Evolutionary conservation across 2,113 vertebrate genomes (phyloP).

Genomic region (Syrrhaptes paradoxus): DNA sequence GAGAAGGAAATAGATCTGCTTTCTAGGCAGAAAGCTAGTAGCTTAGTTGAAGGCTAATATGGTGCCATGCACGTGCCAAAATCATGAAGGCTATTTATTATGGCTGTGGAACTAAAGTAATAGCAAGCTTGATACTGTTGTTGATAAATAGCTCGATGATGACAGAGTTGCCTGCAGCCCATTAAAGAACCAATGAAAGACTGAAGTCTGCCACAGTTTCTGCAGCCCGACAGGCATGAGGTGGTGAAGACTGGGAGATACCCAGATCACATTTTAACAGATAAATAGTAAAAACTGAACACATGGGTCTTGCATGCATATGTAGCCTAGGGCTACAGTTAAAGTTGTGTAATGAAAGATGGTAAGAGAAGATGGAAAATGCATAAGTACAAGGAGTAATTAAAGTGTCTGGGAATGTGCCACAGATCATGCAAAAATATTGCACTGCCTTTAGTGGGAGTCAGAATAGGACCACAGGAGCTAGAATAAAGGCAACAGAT

Average conservation of each 20-base stretch:
- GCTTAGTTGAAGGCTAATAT: neutral
- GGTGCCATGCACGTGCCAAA: neutral
- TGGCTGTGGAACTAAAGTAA: neutral
- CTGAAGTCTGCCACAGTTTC: neutral
- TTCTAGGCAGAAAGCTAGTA: neutral
- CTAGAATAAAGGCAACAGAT: neutral
- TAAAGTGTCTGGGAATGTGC: neutral
- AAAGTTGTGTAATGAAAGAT: neutral
- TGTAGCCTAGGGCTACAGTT: neutral
- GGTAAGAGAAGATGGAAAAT: neutral
- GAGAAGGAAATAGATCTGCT: neutral
- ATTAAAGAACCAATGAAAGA: neutral
- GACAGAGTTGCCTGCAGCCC: neutral
- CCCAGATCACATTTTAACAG: neutral
- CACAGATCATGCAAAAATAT: neutral
- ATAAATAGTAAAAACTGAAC: neutral
- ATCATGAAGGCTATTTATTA: neutral
- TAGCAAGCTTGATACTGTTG: neutral
- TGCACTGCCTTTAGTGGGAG: neutral
- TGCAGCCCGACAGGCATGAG: neutral
- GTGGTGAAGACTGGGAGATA: neutral
- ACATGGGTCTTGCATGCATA: neutral
- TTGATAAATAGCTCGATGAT: neutral
- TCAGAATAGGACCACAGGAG: neutral
- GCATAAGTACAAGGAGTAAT: neutral